Percentiles rank a stretch among this genome's conserved stretches.
Conservation (phyloP, 2,797 vertebrate species). For the Peromyscus melanophrys region DNA sequence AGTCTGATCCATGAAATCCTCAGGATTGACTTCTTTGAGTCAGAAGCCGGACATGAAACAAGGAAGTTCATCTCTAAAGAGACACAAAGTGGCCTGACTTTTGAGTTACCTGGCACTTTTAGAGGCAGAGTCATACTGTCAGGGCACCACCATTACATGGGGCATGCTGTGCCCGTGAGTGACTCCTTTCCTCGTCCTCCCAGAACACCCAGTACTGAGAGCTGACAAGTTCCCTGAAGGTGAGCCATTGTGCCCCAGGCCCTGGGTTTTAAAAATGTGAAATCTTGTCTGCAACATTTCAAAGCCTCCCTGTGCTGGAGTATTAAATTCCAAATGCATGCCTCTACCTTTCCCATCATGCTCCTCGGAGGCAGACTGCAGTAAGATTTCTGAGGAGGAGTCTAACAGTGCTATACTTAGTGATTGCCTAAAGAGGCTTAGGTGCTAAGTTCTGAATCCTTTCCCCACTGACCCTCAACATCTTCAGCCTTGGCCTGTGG, state of each 20-base stretch:
- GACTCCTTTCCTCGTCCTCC: not conserved
- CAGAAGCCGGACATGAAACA: not conserved
- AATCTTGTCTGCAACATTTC: conserved; percentile 66
- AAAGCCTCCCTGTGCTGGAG: conserved; percentile 51
- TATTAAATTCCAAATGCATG: conserved; percentile 71
- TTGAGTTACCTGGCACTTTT: not conserved
- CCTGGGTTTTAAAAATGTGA: conserved; percentile 33
- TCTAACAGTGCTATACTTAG: conserved; percentile 10
- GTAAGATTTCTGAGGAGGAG: not conserved
- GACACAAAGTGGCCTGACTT: not conserved
- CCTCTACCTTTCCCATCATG: conserved; percentile 51
- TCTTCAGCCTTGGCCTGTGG: conserved; percentile 48
- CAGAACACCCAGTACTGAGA: not conserved
- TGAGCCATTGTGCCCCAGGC: not conserved
- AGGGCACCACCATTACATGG: not conserved
- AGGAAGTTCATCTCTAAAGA: not conserved
- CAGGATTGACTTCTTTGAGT: not conserved
- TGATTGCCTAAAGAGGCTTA: conserved; percentile 49
- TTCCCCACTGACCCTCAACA: not conserved
- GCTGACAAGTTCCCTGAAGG: conserved; percentile 26
- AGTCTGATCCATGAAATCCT: conserved; percentile 41
- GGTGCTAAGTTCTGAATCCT: conserved; percentile 12
- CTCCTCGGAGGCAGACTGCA: conserved; percentile 43
- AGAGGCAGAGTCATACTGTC: not conserved
- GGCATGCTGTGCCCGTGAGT: not conserved